These are phyloP conservation scores for Oryzias dopingdopingensis DNA, from an alignment of 2,797 vertebrate genomes.

Conservation along the genomic window DNA sequence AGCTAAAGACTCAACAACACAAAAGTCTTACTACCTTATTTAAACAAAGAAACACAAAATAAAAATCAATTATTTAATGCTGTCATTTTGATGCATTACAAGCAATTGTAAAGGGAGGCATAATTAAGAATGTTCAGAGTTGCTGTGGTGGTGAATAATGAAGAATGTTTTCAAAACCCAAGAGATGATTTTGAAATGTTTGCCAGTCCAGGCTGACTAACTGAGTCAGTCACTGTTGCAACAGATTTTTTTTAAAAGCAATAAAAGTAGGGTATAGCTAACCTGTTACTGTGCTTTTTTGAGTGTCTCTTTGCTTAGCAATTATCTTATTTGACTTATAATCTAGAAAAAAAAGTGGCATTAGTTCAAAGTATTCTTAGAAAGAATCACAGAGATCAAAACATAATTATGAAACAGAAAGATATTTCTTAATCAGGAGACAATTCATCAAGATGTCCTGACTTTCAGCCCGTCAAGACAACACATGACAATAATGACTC, in stretches of 20 bases:
- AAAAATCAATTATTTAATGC: slow-evolving; percentile 37
- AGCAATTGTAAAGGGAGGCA: slow-evolving; percentile 26
- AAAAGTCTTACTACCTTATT: neutral
- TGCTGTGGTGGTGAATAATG: slow-evolving; percentile 59
- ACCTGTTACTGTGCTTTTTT: too few species aligned
- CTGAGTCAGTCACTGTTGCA: slow-evolving; percentile 58
- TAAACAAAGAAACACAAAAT: slow-evolving; percentile 14
- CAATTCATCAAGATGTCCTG: too few species aligned
- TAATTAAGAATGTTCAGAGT: slow-evolving; percentile 43
- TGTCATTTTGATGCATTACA: slow-evolving; percentile 47
- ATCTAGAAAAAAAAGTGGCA: too few species aligned
- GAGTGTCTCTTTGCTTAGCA: too few species aligned
- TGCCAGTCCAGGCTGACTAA: slow-evolving; percentile 59
- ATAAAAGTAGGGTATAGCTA: too few species aligned
- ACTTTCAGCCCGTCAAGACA: too few species aligned
- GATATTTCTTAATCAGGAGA: too few species aligned
- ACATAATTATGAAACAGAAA: too few species aligned
- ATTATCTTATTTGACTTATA: too few species aligned
- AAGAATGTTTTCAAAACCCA: slow-evolving; percentile 45
- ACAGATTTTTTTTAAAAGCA: slow-evolving; percentile 66
- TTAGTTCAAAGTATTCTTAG: too few species aligned
- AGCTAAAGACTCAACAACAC: neutral
- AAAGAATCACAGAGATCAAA: too few species aligned
- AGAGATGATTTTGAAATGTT: slow-evolving; percentile 52
- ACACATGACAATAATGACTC: too few species aligned